Percentiles rank a stretch among this genome's conserved stretches.
Evolutionary conservation across 2,888 invertebrate genomes (phyloP).

Genomic region (Hemicrepidius hirtus): DNA sequence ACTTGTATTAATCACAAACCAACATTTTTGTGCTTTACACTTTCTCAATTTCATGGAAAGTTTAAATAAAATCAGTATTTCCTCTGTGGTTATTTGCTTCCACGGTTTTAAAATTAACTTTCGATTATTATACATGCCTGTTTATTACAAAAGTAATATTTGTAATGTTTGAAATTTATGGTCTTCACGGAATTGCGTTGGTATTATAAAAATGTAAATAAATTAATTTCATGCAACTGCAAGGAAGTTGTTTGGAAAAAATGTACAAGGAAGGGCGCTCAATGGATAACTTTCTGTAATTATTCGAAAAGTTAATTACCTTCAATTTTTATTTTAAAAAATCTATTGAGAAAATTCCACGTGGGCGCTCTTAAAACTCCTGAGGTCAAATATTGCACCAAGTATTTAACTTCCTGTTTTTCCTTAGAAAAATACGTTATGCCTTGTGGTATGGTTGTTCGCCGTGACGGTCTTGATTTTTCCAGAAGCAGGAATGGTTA

Average conservation of each 20-base stretch:
- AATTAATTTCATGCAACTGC: conserved; percentile 2
- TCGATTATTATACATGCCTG: conserved; percentile 15
- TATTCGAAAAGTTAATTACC: no score
- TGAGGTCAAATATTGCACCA: no score
- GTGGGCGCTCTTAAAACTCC: no score
- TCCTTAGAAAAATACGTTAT: conserved; percentile 73
- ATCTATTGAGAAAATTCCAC: no score
- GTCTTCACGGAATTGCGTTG: conserved; percentile 7
- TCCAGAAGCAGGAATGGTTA: conserved; percentile 75
- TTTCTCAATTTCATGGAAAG: conserved; percentile 50
- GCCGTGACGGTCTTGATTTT: conserved; percentile 73
- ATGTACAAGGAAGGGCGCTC: background rate
- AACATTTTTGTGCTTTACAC: conserved; percentile 30
- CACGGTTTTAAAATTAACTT: conserved; percentile 22
- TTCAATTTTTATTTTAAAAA: conserved; percentile 1
- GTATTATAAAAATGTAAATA: background rate
- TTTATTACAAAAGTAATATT: conserved; percentile 12
- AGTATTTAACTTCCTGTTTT: background rate
- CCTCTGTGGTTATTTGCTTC: conserved; percentile 1
- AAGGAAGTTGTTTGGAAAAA: background rate
- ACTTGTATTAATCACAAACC: conserved; percentile 10
- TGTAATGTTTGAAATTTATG: conserved; percentile 30
- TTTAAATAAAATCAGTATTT: conserved; percentile 17
- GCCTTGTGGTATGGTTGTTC: conserved; percentile 74
- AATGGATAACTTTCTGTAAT: background rate